phyloP scores from a whole-genome alignment of 2,888 invertebrate species.

The Drepanosiphum platanoidis region DNA sequence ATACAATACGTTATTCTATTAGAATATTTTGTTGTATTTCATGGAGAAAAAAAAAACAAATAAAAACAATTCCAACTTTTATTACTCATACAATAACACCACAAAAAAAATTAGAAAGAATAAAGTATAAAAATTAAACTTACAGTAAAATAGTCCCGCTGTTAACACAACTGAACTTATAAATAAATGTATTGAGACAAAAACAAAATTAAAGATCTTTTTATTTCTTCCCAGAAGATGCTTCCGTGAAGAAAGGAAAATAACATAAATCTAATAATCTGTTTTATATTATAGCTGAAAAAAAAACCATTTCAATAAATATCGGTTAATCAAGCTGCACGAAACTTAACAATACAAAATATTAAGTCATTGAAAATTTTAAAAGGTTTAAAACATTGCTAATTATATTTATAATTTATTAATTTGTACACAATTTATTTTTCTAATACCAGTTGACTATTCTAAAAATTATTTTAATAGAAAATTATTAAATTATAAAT shows the following conservation, averaged over 20 bases:
- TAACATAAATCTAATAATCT: slow-evolving; percentile 14
- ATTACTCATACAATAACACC: slow-evolving; percentile 59
- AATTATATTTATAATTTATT: slow-evolving; percentile 22
- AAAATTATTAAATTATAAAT: slow-evolving; percentile 34
- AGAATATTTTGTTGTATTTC: background rate
- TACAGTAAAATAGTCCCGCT: slow-evolving; percentile 23
- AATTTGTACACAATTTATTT: slow-evolving; percentile 39
- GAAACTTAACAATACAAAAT: slow-evolving; percentile 43
- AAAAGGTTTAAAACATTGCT: slow-evolving; percentile 17
- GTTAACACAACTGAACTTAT: slow-evolving; percentile 22
- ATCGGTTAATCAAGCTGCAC: slow-evolving; percentile 20
- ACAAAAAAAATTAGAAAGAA: slow-evolving; percentile 40
- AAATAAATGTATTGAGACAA: slow-evolving; percentile 38
- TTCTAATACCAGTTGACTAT: slow-evolving; percentile 37
- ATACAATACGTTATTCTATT: background rate
- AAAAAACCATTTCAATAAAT: background rate
- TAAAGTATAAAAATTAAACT: slow-evolving; percentile 45
- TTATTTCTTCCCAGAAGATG: background rate
- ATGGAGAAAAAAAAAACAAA: slow-evolving; percentile 11
- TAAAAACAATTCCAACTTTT: slow-evolving; percentile 57
- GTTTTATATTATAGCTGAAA: background rate
- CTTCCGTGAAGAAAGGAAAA: slow-evolving; percentile 13
- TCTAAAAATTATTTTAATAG: slow-evolving; percentile 29
- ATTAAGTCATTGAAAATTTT: background rate
- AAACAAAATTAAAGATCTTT: slow-evolving; percentile 25